phyloP scores from a whole-genome alignment of 2,113 vertebrate species.

The Chaetodon trifascialis region DNA sequence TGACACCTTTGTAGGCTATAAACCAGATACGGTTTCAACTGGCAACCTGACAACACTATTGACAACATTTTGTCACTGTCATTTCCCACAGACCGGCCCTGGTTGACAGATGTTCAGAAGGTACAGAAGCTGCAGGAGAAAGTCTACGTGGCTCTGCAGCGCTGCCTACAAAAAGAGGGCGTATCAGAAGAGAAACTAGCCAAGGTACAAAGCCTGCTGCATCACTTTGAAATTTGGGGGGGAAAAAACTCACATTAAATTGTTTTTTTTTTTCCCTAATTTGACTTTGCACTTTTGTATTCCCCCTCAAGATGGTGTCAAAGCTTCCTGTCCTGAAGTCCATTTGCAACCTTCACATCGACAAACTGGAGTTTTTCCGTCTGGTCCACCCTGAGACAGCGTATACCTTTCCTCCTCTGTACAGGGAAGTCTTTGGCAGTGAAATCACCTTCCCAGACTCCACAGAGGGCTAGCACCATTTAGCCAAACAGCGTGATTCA shows the following conservation, averaged over 20 bases:
- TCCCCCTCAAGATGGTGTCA: conserved; percentile 88
- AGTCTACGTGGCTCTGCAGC: conserved; percentile 89
- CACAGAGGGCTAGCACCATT: conserved; percentile 84
- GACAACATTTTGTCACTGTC: neutral
- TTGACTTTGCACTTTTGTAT: conserved; percentile 3
- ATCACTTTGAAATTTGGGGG: neutral
- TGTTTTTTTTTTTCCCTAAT: neutral
- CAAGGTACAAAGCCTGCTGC: conserved; percentile 80
- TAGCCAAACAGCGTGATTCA: conserved; percentile 34
- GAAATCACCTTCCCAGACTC: conserved; percentile 90
- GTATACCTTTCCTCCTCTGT: conserved; percentile 90
- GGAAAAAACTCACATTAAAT: neutral
- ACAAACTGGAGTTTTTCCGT: conserved; percentile 93
- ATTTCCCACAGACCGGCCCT: conserved; percentile 84
- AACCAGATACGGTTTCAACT: conserved; percentile 7
- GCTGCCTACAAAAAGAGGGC: conserved; percentile 88
- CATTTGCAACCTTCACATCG: conserved; percentile 92
- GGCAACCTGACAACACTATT: neutral
- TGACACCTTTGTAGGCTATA: neutral
- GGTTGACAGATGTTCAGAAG: conserved; percentile 90
- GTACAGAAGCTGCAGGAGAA: conserved; percentile 93
- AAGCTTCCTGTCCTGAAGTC: conserved; percentile 92
- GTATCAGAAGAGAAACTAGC: conserved; percentile 88
- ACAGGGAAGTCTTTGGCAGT: conserved; percentile 91
- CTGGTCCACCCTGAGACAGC: conserved; percentile 91